Conservation (phyloP, 2,888 invertebrate species). For the Shargacucullia verbasci region DNA sequence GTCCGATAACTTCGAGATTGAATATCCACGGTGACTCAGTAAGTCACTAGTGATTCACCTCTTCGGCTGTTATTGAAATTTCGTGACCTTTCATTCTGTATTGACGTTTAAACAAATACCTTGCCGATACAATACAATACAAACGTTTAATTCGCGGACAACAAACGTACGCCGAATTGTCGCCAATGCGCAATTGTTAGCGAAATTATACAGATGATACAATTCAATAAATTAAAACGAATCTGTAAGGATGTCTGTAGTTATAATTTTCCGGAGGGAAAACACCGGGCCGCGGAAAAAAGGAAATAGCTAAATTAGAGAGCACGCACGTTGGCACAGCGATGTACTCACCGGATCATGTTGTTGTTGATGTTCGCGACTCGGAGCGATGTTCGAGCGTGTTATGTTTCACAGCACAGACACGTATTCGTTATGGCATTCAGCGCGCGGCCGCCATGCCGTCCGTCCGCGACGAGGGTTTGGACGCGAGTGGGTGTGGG, state of each 20-base stretch:
- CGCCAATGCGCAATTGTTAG: slow-evolving; percentile 40
- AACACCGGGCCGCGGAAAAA: slow-evolving; percentile 62
- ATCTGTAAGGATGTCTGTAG: slow-evolving; percentile 50
- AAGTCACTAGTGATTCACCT: slow-evolving; percentile 61
- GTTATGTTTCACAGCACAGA: slow-evolving; percentile 71
- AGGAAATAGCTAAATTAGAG: slow-evolving; percentile 26
- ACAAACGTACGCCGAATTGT: slow-evolving; percentile 40
- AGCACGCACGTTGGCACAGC: slow-evolving; percentile 2
- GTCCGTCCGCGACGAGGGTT: slow-evolving; percentile 76
- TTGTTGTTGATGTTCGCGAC: slow-evolving; percentile 52
- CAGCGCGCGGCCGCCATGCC: slow-evolving; percentile 73
- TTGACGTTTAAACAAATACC: slow-evolving; percentile 54
- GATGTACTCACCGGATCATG: slow-evolving; percentile 69
- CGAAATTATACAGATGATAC: slow-evolving; percentile 38
- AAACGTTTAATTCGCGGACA: slow-evolving; percentile 49
- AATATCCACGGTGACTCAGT: slow-evolving; percentile 60
- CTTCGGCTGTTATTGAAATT: slow-evolving; percentile 57
- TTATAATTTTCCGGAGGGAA: slow-evolving; percentile 68
- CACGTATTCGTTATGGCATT: slow-evolving; percentile 63
- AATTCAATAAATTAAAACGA: slow-evolving; percentile 49
- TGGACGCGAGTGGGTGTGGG: slow-evolving; percentile 76
- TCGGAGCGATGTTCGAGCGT: slow-evolving; percentile 53
- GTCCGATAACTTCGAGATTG: slow-evolving; percentile 27
- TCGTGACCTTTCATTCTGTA: slow-evolving; percentile 61
- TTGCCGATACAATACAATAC: slow-evolving; percentile 46